phyloP scores from a whole-genome alignment of 2,797 vertebrate species.

The Enteromius argenteus region DNA sequence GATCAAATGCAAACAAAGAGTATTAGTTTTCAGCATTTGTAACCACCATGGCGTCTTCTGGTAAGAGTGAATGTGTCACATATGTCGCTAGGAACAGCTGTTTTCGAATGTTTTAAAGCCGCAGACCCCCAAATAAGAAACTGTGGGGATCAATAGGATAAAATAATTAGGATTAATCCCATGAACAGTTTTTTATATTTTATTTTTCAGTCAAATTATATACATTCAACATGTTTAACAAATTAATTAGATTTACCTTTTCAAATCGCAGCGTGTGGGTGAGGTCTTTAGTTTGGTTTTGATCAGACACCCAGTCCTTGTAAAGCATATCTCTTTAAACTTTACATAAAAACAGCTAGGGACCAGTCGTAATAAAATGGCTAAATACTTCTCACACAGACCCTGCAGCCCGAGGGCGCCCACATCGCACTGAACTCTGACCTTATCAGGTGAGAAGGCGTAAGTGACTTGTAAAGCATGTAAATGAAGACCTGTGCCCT shows the following conservation, averaged over 20 bases:
- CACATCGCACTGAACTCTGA: constrained; percentile 54
- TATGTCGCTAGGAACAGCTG: constrained; percentile 9
- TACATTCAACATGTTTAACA: neutral
- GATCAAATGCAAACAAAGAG: constrained; percentile 35
- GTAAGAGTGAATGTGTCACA: constrained; percentile 25
- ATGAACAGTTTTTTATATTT: neutral
- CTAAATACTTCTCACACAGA: constrained; percentile 44
- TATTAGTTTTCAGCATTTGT: constrained; percentile 35
- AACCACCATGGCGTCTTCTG: constrained; percentile 5
- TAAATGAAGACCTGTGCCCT: constrained; percentile 56
- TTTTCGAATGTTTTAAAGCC: neutral
- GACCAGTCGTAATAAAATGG: constrained; percentile 67
- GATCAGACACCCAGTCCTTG: neutral
- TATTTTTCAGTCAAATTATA: neutral
- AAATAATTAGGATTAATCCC: neutral
- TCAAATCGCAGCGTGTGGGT: neutral
- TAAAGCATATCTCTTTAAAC: constrained; percentile 6
- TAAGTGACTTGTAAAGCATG: constrained; percentile 71
- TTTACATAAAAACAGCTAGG: constrained; percentile 67
- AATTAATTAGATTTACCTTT: neutral
- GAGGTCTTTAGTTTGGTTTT: constrained; percentile 2
- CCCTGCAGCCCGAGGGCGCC: constrained; percentile 47
- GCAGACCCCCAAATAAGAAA: neutral
- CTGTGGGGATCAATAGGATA: neutral
- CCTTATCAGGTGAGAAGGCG: constrained; percentile 72